Evolutionary conservation across 1,140 invertebrate genomes (phyloP), one percentile per base, ranked within the genome.

Genomic region (Lepidurus arcticus): DNA sequence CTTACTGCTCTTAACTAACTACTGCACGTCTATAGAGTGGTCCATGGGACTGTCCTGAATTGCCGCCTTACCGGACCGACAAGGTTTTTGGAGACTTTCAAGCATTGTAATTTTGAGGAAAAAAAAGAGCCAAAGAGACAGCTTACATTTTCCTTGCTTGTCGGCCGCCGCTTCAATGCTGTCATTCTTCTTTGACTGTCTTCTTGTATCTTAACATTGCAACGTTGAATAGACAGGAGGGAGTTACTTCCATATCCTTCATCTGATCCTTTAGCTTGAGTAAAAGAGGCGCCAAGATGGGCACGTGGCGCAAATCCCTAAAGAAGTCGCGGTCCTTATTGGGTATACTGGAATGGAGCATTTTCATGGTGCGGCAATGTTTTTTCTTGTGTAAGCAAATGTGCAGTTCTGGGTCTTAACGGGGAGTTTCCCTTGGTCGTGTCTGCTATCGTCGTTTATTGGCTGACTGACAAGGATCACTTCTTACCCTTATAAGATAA

Each of bases 161-260:
- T 65, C 53, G 53, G 53, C 13, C 53, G 13, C 3, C 53, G 8
- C 53, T 21, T 13, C 10, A 65, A 65, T 21, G 53, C 53, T 65
- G 53, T 65, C 53, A 11, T 65, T 65, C 53, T 65, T 65, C n/a
- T 4, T 21, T 65, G 53, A 65, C 53, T 7, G 53, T 65, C 16
- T 21, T 65, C 34, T 65, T 13, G 16, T 65, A 65, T 65, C 53
- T 65, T n/a, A 7, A 65, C 13, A 21, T 21, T 16, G 53, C 21
- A 65, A 65, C 53, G 53, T 65, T 65, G n/a, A 65, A 65, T 65
- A 16, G 53, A 16, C 13, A 21, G 53, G 13, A 65, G 53, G 53
- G 53, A 65, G 53, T 65, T 65, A 65, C 53, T 65, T 65, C n/a
- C 7, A 21, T 65, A 65, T n/a, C 53, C 13, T 65, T 65, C 53